A percentile compares a stretch with the other conserved stretches of the same genome.
Evolutionary conservation across 1,140 invertebrate genomes (phyloP).

Genomic region (Aphis gossypii): DNA sequence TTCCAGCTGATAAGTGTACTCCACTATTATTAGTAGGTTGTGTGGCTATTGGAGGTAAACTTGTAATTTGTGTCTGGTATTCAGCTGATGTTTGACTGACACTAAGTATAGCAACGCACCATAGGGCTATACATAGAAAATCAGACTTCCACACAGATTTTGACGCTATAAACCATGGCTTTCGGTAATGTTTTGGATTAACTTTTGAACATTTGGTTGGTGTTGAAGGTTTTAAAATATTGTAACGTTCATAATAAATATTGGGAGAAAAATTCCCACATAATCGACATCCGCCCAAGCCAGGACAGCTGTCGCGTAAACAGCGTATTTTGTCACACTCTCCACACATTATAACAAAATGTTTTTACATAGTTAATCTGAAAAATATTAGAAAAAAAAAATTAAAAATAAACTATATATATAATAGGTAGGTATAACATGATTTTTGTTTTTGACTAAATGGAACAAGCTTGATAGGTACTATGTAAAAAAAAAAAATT

Average conservation of each 20-base stretch:
- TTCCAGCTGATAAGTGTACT: constrained; percentile 29
- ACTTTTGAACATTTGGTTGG: neutral
- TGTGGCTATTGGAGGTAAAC: neutral
- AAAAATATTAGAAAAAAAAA: constrained; percentile 23
- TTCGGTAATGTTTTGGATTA: constrained; percentile 10
- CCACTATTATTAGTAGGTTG: constrained; percentile 17
- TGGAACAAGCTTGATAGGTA: neutral
- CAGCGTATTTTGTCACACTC: constrained; percentile 47
- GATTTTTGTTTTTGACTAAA: constrained; percentile 13
- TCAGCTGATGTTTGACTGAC: constrained; percentile 48
- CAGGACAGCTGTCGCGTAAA: constrained; percentile 51
- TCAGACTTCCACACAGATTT: constrained; percentile 50
- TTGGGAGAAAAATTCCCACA: constrained; percentile 39
- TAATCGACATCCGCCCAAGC: constrained; percentile 40
- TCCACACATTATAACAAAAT: constrained; percentile 45
- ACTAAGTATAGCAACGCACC: constrained; percentile 51
- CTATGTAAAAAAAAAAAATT: constrained; percentile 13
- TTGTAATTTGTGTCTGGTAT: constrained; percentile 30
- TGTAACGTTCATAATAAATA: constrained; percentile 17
- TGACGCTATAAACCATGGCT: constrained; percentile 39
- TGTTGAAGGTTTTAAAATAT: neutral
- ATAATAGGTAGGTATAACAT: neutral
- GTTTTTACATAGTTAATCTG: constrained; percentile 50
- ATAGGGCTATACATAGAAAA: constrained; percentile 56
- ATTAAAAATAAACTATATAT: neutral